Base-by-base conservation (phyloP, 2,113 vertebrate genomes). In the Mastomys natalensis region DNA sequence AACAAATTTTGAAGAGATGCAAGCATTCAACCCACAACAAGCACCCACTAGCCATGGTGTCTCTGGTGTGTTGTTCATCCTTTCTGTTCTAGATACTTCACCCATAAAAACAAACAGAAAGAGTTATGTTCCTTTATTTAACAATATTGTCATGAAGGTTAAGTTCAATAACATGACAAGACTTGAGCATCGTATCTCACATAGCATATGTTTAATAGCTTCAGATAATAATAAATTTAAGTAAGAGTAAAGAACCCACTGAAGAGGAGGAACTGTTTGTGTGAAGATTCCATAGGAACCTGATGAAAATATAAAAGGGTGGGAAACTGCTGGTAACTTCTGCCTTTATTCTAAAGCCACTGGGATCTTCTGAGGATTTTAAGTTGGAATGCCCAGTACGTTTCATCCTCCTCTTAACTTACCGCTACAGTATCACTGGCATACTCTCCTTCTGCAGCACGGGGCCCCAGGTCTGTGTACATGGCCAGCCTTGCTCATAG, bases 321-420 rank as follows among this genome's bases (percentile, higher is more conserved):
- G 6, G 53, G 89, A 31, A 7, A 11, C 37, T 88, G 80, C 37
- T 13, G 60, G 62, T 10, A 7, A 22, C n/a, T 64, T 78, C 62
- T 73, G 12, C 29, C 64, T 96, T 96, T 74, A 51, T 34, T 64
- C 77, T 72, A 95, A 87, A 72, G 53, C 40, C 82, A 16, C 88
- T 29, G 21, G 64, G 37, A 87, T 17, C 40, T 78, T 37, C 11
- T 64, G 64, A 62, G 55, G 48, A 55, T 26, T 62, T 85, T 78
- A 84, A 68, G 55, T 1, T 34, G 64, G 7, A 21, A 15, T 7
- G 22, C 10, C 37, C 40, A 4, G 2, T 16, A 22, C 68, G 17
- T 51, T 62, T 58, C 88, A 22, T 12, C 8, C 5, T 10, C 40
- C n/a, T 82, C 84, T 13, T 64, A 21, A 82, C 37, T 40, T 82